phyloP scores from a whole-genome alignment of 2,888 invertebrate genomes.

The Hemithea aestivaria region DNA sequence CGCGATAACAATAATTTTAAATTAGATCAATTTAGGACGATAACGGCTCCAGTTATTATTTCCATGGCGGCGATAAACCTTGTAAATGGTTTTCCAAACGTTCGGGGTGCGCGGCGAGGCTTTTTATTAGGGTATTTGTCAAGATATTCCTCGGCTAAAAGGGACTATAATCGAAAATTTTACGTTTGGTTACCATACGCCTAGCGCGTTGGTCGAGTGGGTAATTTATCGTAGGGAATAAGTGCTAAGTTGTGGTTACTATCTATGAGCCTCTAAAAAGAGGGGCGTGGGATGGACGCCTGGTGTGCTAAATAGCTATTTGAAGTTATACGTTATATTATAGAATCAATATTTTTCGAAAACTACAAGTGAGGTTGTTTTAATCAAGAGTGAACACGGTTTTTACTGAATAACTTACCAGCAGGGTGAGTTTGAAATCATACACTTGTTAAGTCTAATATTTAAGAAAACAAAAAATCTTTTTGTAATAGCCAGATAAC shows the following conservation, averaged over 20 bases:
- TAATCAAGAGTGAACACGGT: too few species aligned
- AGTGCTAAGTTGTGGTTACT: conserved; percentile 3
- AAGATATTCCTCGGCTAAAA: conserved; percentile 67
- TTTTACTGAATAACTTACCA: too few species aligned
- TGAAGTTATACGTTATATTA: too few species aligned
- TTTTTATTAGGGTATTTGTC: conserved; percentile 77
- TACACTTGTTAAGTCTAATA: too few species aligned
- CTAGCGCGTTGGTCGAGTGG: conserved; percentile 38
- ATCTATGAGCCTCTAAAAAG: too few species aligned
- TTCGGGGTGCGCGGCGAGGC: conserved; percentile 63
- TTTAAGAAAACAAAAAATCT: too few species aligned
- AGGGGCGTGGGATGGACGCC: conserved; percentile 14
- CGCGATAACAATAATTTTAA: conserved; percentile 75
- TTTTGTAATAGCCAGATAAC: too few species aligned
- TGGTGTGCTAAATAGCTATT: too few species aligned
- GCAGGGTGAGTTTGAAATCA: too few species aligned
- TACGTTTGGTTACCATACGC: conserved; percentile 70
- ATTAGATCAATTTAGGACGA: conserved; percentile 76
- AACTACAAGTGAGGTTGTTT: too few species aligned
- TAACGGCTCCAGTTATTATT: conserved; percentile 76
- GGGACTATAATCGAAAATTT: conserved; percentile 70
- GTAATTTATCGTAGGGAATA: conserved; percentile 40
- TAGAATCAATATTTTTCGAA: too few species aligned
- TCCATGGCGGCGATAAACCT: conserved; percentile 76
- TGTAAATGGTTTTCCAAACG: conserved; percentile 77